These are phyloP conservation scores for Acrocephalus arundinaceus DNA, from an alignment of 2,113 vertebrate species.

Conservation along the genomic window DNA sequence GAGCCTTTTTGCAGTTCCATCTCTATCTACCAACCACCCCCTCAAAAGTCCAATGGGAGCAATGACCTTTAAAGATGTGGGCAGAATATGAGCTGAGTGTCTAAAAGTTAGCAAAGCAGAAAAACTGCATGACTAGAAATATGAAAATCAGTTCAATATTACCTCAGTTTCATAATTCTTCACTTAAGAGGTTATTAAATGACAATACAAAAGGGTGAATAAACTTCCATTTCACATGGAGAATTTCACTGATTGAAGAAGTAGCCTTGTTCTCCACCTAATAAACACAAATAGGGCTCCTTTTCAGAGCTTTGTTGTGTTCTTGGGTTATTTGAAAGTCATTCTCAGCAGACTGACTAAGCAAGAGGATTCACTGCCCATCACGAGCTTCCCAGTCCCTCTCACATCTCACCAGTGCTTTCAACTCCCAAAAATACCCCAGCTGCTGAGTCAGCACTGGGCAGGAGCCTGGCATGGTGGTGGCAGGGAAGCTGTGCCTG, in stretches of 20 bases:
- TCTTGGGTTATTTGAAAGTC: constrained; percentile 6
- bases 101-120: constrained; percentile 64
- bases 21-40: background rate
- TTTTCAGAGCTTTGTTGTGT: background rate
- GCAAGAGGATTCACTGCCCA: background rate
- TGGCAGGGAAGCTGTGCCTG: background rate
- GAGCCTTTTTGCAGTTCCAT: constrained; percentile 8
- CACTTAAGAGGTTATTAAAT: background rate
- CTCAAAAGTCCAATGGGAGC: background rate
- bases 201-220: background rate
- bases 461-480: background rate
- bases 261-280: background rate
- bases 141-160: background rate
- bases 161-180: constrained; percentile 20
- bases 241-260: background rate
- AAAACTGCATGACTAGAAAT: constrained; percentile 39
- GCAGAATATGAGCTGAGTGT: constrained; percentile 21
- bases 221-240: background rate
- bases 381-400: background rate
- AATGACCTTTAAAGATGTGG: constrained; percentile 56
- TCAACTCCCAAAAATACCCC: background rate
- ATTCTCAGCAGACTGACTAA: background rate
- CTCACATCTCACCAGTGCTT: background rate
- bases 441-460: background rate
- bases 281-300: background rate